These are phyloP conservation scores for Mormyrus hasselquistii DNA, from an alignment of 2,797 vertebrate species.

Conservation along the genomic window DNA sequence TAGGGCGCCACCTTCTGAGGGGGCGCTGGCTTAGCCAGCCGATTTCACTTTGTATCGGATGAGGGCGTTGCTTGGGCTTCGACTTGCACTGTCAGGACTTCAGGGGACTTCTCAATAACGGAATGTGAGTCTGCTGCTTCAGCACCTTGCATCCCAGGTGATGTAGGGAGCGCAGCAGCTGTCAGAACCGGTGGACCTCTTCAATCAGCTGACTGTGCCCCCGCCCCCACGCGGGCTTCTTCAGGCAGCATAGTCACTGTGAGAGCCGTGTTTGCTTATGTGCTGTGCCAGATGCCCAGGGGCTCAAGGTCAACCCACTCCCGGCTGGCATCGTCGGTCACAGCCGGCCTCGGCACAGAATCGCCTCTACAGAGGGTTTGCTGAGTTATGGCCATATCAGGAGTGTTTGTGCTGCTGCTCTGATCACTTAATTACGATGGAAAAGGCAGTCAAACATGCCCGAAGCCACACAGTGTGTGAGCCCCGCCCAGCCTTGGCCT, in stretches of 20 bases:
- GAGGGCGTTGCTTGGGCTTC: neutral
- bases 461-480: neutral
- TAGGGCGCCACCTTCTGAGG: no score
- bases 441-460: neutral
- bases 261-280: neutral
- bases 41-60: no score
- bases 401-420: neutral
- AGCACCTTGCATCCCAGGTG: neutral
- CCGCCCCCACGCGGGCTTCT: neutral
- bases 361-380: neutral
- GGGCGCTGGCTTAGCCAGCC: no score
- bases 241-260: neutral
- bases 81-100: neutral
- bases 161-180: neutral
- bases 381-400: neutral
- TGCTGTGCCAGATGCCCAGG: neutral
- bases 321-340: neutral
- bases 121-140: neutral
- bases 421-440: constrained; percentile 7
- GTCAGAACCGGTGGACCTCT: neutral
- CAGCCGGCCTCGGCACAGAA: neutral
- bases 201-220: neutral
- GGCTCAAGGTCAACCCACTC: neutral
- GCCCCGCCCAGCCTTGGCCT: neutral
- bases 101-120: neutral